phyloP scores from a whole-genome alignment of 2,888 invertebrate genomes.

The Yponomeuta malinellus region DNA sequence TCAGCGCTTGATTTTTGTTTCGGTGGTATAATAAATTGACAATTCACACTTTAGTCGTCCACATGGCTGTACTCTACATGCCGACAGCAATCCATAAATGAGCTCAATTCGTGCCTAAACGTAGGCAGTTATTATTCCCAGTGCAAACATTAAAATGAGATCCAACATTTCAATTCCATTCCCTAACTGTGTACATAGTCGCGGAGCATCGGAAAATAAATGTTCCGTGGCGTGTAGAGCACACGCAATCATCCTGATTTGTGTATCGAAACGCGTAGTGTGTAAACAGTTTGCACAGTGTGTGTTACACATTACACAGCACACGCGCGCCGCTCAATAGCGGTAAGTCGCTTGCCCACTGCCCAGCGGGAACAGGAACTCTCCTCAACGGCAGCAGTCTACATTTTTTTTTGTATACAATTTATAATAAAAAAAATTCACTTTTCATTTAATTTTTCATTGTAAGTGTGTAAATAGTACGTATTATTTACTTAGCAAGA shows the following conservation, averaged over 20 bases:
- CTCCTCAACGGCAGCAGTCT: too few species aligned
- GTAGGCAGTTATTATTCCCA: neutral
- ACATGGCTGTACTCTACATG: too few species aligned
- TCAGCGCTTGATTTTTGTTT: too few species aligned
- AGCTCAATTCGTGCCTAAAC: neutral
- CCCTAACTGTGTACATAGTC: neutral
- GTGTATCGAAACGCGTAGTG: neutral
- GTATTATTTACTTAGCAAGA: too few species aligned
- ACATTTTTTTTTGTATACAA: too few species aligned
- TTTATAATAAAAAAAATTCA: too few species aligned
- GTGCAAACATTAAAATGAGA: neutral
- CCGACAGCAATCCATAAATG: too few species aligned
- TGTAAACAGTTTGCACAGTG: neutral
- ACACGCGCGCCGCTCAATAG: neutral
- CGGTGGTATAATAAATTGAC: too few species aligned
- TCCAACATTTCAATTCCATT: neutral
- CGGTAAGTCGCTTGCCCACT: constrained; percentile 3
- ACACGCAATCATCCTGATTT: constrained; percentile 8
- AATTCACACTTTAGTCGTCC: too few species aligned
- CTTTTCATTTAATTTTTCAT: too few species aligned
- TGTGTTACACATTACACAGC: constrained; percentile 4
- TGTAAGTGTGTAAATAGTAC: too few species aligned
- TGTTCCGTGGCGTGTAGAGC: neutral
- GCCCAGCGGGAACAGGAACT: neutral
- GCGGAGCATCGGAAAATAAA: neutral